Percentiles rank a stretch among this genome's conserved stretches.
Evolutionary conservation across 2,797 vertebrate species (phyloP).

Genomic region (Astyanax mexicanus): DNA sequence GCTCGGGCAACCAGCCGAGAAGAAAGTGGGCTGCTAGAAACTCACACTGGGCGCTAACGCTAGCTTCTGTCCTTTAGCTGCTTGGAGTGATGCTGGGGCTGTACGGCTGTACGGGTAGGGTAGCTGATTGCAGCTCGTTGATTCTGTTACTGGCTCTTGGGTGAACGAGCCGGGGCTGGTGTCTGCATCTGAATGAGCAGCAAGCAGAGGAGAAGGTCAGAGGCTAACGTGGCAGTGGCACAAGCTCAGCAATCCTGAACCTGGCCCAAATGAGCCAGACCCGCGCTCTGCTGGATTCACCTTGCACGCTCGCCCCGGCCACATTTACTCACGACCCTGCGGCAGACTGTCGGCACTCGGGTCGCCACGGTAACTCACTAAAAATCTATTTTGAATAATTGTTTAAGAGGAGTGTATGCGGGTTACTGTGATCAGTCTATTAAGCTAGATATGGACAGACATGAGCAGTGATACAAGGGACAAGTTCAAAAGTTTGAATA

Average conservation of each 20-base stretch:
- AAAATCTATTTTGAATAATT: neutral
- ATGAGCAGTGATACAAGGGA: no score
- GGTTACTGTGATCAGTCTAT: no score
- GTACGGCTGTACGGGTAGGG: neutral
- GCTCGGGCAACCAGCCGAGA: conserved; percentile 47
- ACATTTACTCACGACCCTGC: neutral
- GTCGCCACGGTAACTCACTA: neutral
- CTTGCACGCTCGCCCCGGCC: neutral
- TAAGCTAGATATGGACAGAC: no score
- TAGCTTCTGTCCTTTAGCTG: conserved; percentile 14
- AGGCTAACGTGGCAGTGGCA: conserved; percentile 41
- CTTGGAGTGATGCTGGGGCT: neutral
- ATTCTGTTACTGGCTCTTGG: neutral
- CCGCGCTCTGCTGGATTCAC: conserved; percentile 19
- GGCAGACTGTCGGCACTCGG: no score
- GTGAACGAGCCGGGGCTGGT: conserved; percentile 3
- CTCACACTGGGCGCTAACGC: conserved; percentile 42
- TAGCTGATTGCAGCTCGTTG: neutral
- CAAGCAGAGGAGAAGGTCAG: conserved; percentile 45
- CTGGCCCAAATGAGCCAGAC: conserved; percentile 37
- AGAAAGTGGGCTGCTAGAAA: conserved; percentile 50
- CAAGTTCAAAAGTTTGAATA: no score
- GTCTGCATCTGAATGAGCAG: conserved; percentile 1
- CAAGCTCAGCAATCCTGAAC: conserved; percentile 42
- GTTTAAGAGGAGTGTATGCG: no score